Percentiles rank a stretch among this genome's conserved stretches.
Conservation (phyloP, 1,140 invertebrate species). For the Ostrea denselamellosa region DNA sequence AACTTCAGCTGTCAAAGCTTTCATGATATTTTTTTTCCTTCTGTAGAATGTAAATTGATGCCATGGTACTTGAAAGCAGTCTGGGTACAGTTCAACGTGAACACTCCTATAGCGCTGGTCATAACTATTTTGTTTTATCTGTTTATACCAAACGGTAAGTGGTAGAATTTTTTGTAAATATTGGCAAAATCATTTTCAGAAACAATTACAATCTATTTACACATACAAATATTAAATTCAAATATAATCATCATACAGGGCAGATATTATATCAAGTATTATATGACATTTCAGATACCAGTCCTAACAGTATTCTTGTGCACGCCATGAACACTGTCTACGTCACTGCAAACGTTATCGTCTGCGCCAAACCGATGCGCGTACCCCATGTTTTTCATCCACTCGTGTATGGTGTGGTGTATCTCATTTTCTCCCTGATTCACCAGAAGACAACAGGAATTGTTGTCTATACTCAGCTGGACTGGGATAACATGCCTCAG, state of each 20-base stretch:
- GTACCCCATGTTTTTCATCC: slow-evolving; percentile 85
- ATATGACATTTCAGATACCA: slow-evolving; percentile 42
- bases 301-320: slow-evolving; percentile 42
- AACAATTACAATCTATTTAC: no score
- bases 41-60: slow-evolving; percentile 11
- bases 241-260: neutral
- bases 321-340: slow-evolving; percentile 86
- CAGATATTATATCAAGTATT: neutral
- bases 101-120: neutral
- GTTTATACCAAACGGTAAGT: neutral
- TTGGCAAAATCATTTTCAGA: no score
- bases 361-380: slow-evolving; percentile 84
- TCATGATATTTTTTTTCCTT: neutral
- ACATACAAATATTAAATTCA: neutral
- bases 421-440: slow-evolving; percentile 85
- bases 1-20: no score
- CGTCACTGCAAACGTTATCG: slow-evolving; percentile 85
- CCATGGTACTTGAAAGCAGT: slow-evolving; percentile 14
- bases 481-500: slow-evolving; percentile 42
- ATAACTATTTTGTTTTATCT: slow-evolving; percentile 18
- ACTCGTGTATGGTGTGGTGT: slow-evolving; percentile 82
- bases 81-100: slow-evolving; percentile 35
- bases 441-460: slow-evolving; percentile 86
- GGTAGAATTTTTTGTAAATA: no score
- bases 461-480: slow-evolving; percentile 75